Percentiles rank a stretch among this genome's conserved stretches.
These are phyloP conservation scores for Pampusana beccarii DNA, from an alignment of 2,113 vertebrate genomes.

Conservation along the genomic window DNA sequence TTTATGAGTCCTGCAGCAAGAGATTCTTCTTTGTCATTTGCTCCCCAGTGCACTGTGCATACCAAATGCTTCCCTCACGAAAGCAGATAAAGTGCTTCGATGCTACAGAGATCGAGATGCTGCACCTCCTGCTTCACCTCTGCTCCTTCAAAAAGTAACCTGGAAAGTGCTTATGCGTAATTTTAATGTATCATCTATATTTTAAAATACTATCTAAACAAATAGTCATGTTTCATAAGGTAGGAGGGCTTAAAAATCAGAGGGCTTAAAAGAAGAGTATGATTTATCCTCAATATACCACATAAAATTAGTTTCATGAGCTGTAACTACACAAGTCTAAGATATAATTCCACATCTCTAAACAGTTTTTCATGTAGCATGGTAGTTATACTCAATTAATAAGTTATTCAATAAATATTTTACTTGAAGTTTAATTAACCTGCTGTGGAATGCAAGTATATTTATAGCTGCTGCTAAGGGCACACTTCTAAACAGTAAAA, in stretches of 20 bases:
- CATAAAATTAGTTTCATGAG: slow-evolving; percentile 9
- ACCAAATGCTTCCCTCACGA: neutral
- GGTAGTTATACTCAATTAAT: slow-evolving; percentile 61
- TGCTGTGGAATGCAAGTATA: neutral
- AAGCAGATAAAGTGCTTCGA: neutral
- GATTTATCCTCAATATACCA: neutral
- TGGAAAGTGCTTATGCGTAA: neutral
- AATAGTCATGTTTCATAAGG: neutral
- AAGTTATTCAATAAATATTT: slow-evolving; percentile 62
- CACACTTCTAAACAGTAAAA: slow-evolving; percentile 51
- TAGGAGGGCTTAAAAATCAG: neutral
- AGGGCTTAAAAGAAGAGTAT: neutral
- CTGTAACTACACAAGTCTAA: neutral
- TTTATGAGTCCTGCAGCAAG: neutral
- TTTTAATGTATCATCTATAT: neutral
- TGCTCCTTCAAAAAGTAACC: neutral
- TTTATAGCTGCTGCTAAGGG: slow-evolving; percentile 25
- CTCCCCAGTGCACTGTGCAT: neutral
- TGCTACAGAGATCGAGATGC: neutral
- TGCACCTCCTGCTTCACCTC: neutral
- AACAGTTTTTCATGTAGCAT: neutral
- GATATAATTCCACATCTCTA: slow-evolving; percentile 17
- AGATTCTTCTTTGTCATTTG: neutral
- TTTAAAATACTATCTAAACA: neutral
- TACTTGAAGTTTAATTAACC: slow-evolving; percentile 58